Base-by-base conservation (phyloP, 2,797 vertebrate species). In the Spatula versicolor region DNA sequence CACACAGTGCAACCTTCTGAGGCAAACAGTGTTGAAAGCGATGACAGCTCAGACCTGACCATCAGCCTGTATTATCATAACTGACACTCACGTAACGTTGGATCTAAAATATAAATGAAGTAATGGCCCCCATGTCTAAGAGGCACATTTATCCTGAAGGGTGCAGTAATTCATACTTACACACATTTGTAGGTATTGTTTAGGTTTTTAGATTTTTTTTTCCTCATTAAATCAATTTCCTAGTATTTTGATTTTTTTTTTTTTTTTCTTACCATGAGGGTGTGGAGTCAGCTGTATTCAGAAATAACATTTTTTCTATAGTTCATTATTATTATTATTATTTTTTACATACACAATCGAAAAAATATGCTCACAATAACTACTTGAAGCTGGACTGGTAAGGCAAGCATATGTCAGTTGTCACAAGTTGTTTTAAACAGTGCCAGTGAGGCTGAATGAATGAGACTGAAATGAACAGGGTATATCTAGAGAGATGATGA, bases 341-440 rank as follows among this genome's bases (percentile, higher is more conserved):
- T 23, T 87, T 82, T 95, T 76, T 84, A 62, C 48, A 19, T 81
- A 59, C 46, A 41, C 21, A 41, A 23, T 48, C 7, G 33, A 89
- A 43, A 86, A 76, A 93, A 83, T 35, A 16, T n/a, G n/a, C 77
- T 94, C 74, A 88, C 89, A 93, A 82, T 66, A 90, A 89, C 54
- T 63, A 12, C 72, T 90, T 78, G 92, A 59, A 95, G 60, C 25
- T 73, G 86, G 91, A 76, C 56, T 62, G 77, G 60, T 93, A 73
- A 95, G 94, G 71, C 21, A 73, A 86, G 50, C 78, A 82, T 63
- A 59, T 85, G 20, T 83, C 92, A 73, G 77, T 58, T 71, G 56
- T 54, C 20, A 11, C 26, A 76, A 46, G 68, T 82, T 20, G 37
- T 41, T 19, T 37, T 14, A 66, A 58, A 50, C 31, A 62, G 35